Evolutionary conservation across 1,140 invertebrate species (phyloP).

Genomic region (Drosophila bipectinata): DNA sequence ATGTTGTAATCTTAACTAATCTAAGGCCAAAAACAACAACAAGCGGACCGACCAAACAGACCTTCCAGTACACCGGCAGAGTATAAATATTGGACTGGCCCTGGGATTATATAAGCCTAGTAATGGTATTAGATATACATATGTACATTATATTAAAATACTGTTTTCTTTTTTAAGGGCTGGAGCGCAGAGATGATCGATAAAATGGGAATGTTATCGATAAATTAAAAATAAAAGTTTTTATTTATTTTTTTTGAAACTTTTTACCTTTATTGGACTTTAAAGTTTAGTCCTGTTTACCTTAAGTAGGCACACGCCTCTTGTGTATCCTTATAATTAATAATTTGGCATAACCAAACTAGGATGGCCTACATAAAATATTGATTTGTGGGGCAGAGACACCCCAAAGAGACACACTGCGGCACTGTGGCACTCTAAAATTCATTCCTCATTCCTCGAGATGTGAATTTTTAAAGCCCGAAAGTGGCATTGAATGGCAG

Average conservation of each 20-base stretch:
- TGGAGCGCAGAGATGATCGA: neutral
- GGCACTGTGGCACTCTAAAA: neutral
- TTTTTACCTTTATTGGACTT: too few relatives aligned
- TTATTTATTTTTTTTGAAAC: too few relatives aligned
- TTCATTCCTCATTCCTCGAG: neutral
- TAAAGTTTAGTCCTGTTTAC: neutral
- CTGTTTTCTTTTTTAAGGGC: neutral
- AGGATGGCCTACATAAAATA: constrained; percentile 1
- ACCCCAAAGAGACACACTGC: neutral
- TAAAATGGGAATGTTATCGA: neutral
- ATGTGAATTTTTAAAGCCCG: neutral
- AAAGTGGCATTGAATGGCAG: neutral
- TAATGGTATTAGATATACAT: too few relatives aligned
- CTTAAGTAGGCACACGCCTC: neutral
- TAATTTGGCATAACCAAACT: neutral
- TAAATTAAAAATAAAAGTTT: too few relatives aligned
- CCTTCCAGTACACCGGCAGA: too few relatives aligned
- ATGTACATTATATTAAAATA: neutral
- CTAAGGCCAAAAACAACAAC: constrained; percentile 23
- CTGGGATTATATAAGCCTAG: neutral
- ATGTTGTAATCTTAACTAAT: constrained; percentile 53
- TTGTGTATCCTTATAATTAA: neutral
- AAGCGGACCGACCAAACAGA: constrained; percentile 14
- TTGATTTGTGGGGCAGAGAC: neutral
- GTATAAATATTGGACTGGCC: neutral